phyloP scores from a whole-genome alignment of 2,113 vertebrate species.

The Myotis yumanensis region DNA sequence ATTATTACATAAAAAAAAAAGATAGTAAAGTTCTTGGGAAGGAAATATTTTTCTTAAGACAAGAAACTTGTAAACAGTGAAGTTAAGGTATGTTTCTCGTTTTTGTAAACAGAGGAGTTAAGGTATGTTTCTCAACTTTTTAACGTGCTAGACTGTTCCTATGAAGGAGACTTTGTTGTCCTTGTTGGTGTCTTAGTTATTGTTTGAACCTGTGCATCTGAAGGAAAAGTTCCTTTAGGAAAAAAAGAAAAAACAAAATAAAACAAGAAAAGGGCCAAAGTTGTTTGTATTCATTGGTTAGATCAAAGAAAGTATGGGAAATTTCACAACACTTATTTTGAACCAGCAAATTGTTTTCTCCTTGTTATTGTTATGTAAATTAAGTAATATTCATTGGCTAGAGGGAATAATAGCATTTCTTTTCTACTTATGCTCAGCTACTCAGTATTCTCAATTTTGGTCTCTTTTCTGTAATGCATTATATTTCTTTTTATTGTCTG shows the following conservation, averaged over 20 bases:
- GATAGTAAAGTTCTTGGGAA: not conserved
- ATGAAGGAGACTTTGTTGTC: not conserved
- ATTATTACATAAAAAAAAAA: not conserved
- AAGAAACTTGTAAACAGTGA: not conserved
- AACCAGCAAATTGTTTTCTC: not conserved
- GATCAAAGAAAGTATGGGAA: not conserved
- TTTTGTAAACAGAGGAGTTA: not conserved
- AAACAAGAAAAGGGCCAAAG: not conserved
- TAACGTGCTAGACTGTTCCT: not conserved
- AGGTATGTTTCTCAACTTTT: not conserved
- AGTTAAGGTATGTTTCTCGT: not conserved
- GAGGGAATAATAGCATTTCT: slow-evolving; percentile 12
- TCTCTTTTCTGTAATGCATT: not conserved
- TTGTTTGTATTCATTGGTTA: not conserved
- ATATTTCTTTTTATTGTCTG: not conserved
- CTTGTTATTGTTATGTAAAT: slow-evolving; percentile 23
- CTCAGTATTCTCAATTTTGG: not conserved
- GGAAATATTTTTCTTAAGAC: not conserved
- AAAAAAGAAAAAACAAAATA: not conserved
- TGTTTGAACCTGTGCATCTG: not conserved
- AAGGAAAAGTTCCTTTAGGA: not conserved
- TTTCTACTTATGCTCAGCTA: not conserved
- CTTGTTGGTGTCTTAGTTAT: not conserved
- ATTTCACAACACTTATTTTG: not conserved
- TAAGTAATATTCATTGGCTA: not conserved